A percentile compares a stretch with the other conserved stretches of the same genome.
phyloP scores from a whole-genome alignment of 92 coral and sea anemone species.

The Galaxea fascicularis region DNA sequence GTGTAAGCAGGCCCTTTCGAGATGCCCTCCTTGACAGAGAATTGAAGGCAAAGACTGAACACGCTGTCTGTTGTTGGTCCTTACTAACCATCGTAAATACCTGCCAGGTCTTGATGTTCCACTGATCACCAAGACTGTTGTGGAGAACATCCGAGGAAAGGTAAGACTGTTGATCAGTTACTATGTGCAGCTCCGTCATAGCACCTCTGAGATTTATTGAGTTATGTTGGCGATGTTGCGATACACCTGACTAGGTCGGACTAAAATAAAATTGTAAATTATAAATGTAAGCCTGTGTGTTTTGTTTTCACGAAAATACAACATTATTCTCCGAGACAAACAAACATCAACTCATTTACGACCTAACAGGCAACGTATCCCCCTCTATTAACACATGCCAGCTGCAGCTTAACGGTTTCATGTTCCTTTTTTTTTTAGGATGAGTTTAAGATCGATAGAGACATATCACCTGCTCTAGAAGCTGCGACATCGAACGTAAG shows the following conservation, averaged over 20 bases:
- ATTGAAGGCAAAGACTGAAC: too few relatives aligned
- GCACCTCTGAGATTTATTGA: too few relatives aligned
- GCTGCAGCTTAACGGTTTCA: too few relatives aligned
- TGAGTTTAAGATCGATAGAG: constrained; percentile 83
- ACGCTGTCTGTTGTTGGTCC: neutral
- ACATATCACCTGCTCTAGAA: constrained; percentile 86
- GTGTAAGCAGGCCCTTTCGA: too few relatives aligned
- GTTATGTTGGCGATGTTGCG: neutral
- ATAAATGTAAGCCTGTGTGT: neutral
- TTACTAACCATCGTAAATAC: neutral
- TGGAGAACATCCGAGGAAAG: constrained; percentile 97
- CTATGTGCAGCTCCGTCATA: neutral
- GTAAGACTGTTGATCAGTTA: constrained; percentile 68
- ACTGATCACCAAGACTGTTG: constrained; percentile 95
- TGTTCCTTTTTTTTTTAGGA: constrained; percentile 33
- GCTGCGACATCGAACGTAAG: constrained; percentile 96
- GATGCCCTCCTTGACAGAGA: too few relatives aligned
- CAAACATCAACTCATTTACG: neutral
- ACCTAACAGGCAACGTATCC: too few relatives aligned
- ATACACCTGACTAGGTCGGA: too few relatives aligned
- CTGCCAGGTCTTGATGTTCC: constrained; percentile 86
- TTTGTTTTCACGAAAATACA: neutral
- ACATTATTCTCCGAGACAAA: neutral
- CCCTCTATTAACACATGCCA: too few relatives aligned
- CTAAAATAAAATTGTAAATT: too few relatives aligned